Evolutionary conservation across 2,797 vertebrate species (phyloP).

Genomic region (Gymnoscopelus braueri): DNA sequence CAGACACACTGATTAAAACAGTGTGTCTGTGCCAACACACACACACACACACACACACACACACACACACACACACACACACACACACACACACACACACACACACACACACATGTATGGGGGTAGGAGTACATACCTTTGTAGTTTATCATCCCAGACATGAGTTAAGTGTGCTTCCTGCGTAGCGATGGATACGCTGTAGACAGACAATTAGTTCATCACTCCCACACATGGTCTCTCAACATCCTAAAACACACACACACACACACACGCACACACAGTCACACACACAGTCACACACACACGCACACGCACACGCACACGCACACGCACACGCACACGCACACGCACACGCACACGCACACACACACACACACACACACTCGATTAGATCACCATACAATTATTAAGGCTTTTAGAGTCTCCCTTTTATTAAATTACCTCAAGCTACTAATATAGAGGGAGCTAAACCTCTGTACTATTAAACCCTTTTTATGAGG

Average conservation of each 20-base stretch:
- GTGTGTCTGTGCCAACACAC: background rate
- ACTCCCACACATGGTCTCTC: constrained; percentile 16
- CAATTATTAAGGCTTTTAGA: constrained; percentile 27
- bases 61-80: background rate
- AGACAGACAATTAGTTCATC: constrained; percentile 44
- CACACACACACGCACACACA: background rate
- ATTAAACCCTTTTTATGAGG: constrained; percentile 12
- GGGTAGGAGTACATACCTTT: constrained; percentile 27
- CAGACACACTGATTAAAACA: background rate
- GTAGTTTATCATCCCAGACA: constrained; percentile 37
- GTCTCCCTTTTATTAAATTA: constrained; percentile 4
- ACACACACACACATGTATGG: background rate
- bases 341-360: background rate
- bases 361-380: constrained; percentile 9
- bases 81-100: constrained; percentile 4
- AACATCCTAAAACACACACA: background rate
- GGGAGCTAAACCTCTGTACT: background rate
- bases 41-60: constrained; percentile 5
- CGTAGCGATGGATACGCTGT: constrained; percentile 32
- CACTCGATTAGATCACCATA: background rate
- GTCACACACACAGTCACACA: no score
- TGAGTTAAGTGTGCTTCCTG: constrained; percentile 33
- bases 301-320: constrained; percentile 8
- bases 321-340: no score
- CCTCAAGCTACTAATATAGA: constrained; percentile 17